Evolutionary conservation across 1,140 invertebrate species (phyloP).

Genomic region (Asbolus verrucosus): DNA sequence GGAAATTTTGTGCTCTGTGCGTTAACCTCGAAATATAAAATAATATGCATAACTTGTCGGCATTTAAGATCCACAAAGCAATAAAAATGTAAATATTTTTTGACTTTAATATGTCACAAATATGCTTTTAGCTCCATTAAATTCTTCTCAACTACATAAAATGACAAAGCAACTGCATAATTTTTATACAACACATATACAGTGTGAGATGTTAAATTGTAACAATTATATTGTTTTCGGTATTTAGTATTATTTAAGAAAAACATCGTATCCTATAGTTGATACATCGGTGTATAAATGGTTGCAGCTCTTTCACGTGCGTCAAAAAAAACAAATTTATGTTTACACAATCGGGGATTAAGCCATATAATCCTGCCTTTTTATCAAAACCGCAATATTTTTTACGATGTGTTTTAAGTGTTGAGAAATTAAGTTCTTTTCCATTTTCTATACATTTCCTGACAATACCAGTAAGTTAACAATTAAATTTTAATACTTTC

Average conservation of each 20-base stretch:
- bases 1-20: background rate
- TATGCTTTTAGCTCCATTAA: no score
- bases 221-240: background rate
- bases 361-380: background rate
- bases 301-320: slow-evolving; percentile 9
- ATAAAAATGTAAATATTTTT: no score
- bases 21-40: background rate
- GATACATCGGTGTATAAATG: background rate
- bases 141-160: no score
- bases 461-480: no score
- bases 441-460: no score
- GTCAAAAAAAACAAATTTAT: background rate
- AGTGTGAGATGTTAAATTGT: background rate
- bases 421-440: no score
- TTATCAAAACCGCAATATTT: background rate
- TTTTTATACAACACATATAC: background rate
- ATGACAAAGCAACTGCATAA: no score
- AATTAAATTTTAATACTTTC: no score
- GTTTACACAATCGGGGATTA: background rate
- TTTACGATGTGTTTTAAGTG: background rate
- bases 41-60: slow-evolving; percentile 3
- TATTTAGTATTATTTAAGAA: background rate
- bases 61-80: background rate
- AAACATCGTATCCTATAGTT: background rate
- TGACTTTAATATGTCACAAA: no score